Conservation (phyloP, 2,113 vertebrate species). For the Hemibagrus wyckioides region DNA sequence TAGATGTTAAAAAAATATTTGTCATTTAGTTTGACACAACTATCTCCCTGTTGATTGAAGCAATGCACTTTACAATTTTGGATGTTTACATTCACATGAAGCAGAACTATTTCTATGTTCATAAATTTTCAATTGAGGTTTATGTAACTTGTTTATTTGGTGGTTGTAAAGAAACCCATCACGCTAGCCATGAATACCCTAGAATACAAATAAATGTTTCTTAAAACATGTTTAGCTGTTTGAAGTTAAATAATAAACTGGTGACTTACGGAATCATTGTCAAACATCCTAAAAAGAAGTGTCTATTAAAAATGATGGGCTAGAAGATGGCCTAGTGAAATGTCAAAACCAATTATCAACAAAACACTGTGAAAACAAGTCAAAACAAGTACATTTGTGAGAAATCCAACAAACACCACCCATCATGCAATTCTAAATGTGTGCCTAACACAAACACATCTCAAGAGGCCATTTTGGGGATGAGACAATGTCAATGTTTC, state of each 20-base stretch:
- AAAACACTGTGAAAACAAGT: neutral
- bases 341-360: no score
- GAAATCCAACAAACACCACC: neutral
- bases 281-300: neutral
- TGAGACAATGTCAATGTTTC: constrained; percentile 42
- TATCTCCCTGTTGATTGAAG: neutral
- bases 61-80: neutral
- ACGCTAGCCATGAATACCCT: neutral
- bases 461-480: constrained; percentile 72
- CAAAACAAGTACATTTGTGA: neutral
- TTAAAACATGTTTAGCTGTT: neutral
- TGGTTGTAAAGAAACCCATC: neutral
- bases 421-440: neutral
- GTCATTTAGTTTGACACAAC: neutral
- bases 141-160: neutral
- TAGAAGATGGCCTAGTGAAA: neutral
- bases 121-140: neutral
- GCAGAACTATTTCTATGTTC: neutral
- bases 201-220: neutral
- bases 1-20: neutral
- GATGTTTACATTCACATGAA: neutral
- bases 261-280: neutral
- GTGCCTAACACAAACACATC: constrained; percentile 58
- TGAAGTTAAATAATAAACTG: neutral
- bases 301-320: neutral